Evolutionary conservation across 2,113 vertebrate species (phyloP).

Genomic region (Tringa solitaria): DNA sequence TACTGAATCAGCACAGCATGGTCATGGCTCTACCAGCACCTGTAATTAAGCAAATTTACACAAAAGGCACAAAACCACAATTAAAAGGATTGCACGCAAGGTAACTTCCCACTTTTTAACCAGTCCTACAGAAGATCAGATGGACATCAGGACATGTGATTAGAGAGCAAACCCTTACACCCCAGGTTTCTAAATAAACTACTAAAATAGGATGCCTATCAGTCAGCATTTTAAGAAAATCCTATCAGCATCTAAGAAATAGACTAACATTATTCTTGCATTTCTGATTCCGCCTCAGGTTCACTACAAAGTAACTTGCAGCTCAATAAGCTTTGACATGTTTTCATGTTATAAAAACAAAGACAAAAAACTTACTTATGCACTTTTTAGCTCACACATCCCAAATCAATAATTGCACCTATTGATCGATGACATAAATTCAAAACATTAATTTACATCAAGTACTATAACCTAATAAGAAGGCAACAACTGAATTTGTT

Average conservation of each 20-base stretch:
- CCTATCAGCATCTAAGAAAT: not conserved
- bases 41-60: not conserved
- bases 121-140: not conserved
- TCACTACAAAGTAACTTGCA: not conserved
- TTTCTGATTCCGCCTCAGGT: not conserved
- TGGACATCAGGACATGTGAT: not conserved
- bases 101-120: not conserved
- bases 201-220: not conserved
- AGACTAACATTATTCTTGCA: not conserved
- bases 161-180: not conserved
- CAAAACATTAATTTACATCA: slow-evolving; percentile 76
- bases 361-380: slow-evolving; percentile 62
- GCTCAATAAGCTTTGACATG: slow-evolving; percentile 32
- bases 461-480: slow-evolving; percentile 71
- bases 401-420: slow-evolving; percentile 72
- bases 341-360: slow-evolving; percentile 35
- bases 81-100: not conserved
- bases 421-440: slow-evolving; percentile 71
- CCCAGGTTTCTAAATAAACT: not conserved
- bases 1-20: not conserved
- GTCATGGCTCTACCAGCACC: not conserved
- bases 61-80: not conserved
- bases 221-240: not conserved
- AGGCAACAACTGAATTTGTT: slow-evolving; percentile 66
- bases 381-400: slow-evolving; percentile 55